Percentiles rank a stretch among this genome's conserved stretches.
These are phyloP conservation scores for Gephyroberyx darwinii DNA, from an alignment of 2,797 vertebrate genomes.

Conservation along the genomic window DNA sequence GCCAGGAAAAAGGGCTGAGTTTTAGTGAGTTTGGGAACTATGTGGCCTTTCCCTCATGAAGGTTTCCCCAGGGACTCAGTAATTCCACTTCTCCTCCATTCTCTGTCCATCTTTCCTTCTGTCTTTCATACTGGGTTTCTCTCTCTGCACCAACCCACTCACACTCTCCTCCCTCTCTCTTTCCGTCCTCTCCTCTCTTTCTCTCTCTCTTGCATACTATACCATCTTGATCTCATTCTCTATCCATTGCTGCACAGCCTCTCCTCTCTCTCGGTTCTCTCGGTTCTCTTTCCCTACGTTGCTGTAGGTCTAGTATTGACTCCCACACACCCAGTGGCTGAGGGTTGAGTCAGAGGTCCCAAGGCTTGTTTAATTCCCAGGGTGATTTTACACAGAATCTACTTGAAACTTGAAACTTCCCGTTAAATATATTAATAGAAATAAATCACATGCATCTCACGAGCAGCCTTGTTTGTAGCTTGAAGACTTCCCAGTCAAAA, in stretches of 20 bases:
- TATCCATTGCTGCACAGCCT: background rate
- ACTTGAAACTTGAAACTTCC: conserved; percentile 20
- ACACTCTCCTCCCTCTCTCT: background rate
- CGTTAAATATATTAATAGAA: conserved; percentile 42
- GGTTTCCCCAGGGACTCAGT: conserved; percentile 56
- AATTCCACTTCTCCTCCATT: conserved; percentile 48
- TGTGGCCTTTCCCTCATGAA: conserved; percentile 71
- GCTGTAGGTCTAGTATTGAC: conserved; percentile 20
- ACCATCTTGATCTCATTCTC: conserved; percentile 28
- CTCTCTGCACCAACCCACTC: background rate
- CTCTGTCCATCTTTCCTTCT: conserved; percentile 42
- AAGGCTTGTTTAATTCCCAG: conserved; percentile 45
- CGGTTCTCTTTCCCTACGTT: conserved; percentile 16
- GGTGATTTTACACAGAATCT: conserved; percentile 38
- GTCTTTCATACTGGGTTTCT: conserved; percentile 36
- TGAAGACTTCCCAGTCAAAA: conserved; percentile 1
- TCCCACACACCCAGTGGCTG: conserved; percentile 46
- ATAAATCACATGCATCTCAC: conserved; percentile 6
- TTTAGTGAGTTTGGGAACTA: conserved; percentile 70
- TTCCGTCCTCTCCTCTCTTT: background rate
- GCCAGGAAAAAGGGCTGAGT: conserved; percentile 57
- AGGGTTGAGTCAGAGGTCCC: conserved; percentile 59
- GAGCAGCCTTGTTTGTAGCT: background rate
- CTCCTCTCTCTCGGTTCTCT: background rate
- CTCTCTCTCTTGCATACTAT: background rate